These are phyloP conservation scores for Macrotus californicus DNA, from an alignment of 2,113 vertebrate genomes.

Conservation along the genomic window DNA sequence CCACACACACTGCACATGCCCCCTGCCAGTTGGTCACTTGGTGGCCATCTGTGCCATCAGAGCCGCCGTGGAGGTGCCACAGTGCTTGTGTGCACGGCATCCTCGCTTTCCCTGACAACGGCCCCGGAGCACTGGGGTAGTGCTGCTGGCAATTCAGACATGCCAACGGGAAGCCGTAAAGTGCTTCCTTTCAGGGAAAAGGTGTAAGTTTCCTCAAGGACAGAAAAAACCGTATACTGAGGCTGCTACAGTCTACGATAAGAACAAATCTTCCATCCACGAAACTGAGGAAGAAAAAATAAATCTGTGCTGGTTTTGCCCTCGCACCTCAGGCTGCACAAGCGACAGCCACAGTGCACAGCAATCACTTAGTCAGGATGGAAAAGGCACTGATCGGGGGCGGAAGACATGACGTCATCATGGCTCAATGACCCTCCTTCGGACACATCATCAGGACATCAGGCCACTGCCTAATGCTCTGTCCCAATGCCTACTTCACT, in stretches of 20 bases:
- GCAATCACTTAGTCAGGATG: neutral
- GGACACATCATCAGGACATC: neutral
- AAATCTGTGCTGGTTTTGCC: neutral
- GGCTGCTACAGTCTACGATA: neutral
- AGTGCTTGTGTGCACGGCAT: neutral
- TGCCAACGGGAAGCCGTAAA: neutral
- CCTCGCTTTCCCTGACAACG: neutral
- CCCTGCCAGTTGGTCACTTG: neutral
- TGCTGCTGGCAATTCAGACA: neutral
- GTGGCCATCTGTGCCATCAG: neutral
- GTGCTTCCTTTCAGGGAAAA: neutral
- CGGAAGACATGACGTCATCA: neutral
- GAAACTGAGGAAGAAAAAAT: neutral
- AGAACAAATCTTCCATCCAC: neutral
- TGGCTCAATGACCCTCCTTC: neutral
- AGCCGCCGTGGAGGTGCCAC: accelerated
- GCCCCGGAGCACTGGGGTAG: neutral
- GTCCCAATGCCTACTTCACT: neutral
- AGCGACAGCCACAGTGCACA: neutral
- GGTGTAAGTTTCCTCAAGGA: neutral
- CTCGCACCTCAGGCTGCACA: neutral
- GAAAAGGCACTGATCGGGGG: neutral
- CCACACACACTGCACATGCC: neutral
- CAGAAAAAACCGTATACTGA: neutral
- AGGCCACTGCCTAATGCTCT: neutral